Conservation (phyloP, 2,797 vertebrate species). For the Austrolebias charrua region DNA sequence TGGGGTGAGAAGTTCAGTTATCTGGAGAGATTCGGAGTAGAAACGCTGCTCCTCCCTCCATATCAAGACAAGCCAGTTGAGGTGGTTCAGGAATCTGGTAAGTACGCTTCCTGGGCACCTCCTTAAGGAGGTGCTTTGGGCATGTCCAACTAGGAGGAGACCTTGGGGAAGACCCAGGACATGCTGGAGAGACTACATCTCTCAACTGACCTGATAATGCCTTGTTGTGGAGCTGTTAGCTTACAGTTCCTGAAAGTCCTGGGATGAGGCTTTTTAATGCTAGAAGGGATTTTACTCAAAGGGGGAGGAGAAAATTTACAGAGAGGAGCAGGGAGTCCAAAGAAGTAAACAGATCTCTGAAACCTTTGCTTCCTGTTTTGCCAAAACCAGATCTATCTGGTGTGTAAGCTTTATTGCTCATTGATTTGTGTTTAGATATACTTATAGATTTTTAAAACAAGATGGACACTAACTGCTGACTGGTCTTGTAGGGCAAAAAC, state of each 20-base stretch:
- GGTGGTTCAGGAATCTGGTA: too few species aligned
- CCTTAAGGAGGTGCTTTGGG: too few species aligned
- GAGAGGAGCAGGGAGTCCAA: background rate
- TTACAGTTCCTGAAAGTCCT: constrained; percentile 14
- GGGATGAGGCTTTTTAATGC: constrained; percentile 11
- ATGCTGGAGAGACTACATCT: too few species aligned
- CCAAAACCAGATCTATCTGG: background rate
- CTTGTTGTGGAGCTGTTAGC: constrained; percentile 24
- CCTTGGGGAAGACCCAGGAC: too few species aligned
- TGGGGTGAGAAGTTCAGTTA: too few species aligned
- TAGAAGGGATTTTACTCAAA: constrained; percentile 12
- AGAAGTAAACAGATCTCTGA: constrained; percentile 11
- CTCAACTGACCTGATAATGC: too few species aligned
- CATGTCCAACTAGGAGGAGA: too few species aligned
- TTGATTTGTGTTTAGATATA: background rate
- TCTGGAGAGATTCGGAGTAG: too few species aligned
- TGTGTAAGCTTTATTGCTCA: background rate
- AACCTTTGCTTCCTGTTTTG: background rate
- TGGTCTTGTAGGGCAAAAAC: background rate
- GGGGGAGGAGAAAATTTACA: constrained; percentile 20
- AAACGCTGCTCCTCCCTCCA: too few species aligned
- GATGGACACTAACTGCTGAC: background rate
- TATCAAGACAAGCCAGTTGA: too few species aligned
- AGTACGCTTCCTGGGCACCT: too few species aligned
- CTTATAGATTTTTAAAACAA: background rate